Conservation (phyloP, 2,888 invertebrate genomes). For the Drosophila percnosoma region DNA sequence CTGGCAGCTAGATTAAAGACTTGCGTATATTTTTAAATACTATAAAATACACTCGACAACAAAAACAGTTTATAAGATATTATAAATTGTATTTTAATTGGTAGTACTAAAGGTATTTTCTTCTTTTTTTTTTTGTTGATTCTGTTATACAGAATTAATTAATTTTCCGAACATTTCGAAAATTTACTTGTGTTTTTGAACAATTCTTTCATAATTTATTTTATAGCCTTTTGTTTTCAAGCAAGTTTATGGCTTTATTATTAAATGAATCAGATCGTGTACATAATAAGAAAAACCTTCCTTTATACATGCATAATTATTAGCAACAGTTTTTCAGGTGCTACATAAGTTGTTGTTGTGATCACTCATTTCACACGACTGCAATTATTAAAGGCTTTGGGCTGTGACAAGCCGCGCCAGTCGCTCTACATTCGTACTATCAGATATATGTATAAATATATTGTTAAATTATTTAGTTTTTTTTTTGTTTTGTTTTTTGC, state of each 20-base stretch:
- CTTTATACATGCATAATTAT: background rate
- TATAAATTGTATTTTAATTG: background rate
- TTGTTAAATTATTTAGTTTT: slow-evolving; percentile 29
- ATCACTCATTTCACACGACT: slow-evolving; percentile 45
- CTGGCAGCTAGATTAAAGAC: slow-evolving; percentile 29
- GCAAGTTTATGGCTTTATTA: background rate
- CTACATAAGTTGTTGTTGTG: slow-evolving; percentile 13
- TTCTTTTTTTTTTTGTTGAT: background rate
- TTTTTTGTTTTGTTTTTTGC: background rate
- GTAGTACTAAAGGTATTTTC: background rate
- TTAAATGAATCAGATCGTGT: background rate
- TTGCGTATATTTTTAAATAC: slow-evolving; percentile 11
- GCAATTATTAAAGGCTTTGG: slow-evolving; percentile 58
- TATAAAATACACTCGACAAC: slow-evolving; percentile 15
- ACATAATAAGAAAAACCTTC: background rate
- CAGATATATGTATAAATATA: slow-evolving; percentile 5
- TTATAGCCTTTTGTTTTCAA: background rate
- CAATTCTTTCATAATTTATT: background rate
- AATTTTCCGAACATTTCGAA: background rate
- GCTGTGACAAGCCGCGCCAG: slow-evolving; percentile 51
- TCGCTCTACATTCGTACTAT: slow-evolving; percentile 16
- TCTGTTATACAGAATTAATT: too few species aligned
- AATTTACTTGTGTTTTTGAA: background rate
- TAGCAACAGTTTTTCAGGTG: slow-evolving; percentile 2
- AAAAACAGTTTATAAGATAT: background rate